phyloP scores from a whole-genome alignment of 2,113 vertebrate genomes.

The Verasper variegatus region DNA sequence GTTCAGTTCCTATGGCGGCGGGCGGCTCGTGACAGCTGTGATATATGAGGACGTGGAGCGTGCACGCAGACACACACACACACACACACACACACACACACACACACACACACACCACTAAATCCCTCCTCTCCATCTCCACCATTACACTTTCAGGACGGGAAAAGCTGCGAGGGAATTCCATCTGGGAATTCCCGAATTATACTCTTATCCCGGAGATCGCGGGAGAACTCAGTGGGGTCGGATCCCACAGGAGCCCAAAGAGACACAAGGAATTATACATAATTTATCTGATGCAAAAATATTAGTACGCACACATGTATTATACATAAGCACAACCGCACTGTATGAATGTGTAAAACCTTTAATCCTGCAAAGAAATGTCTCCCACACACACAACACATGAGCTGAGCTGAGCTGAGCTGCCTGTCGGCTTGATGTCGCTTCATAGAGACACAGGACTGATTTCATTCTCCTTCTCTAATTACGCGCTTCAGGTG shows the following conservation, averaged over 20 bases:
- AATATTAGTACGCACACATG: neutral
- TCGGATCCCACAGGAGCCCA: conserved; percentile 48
- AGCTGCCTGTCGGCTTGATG: too few species aligned
- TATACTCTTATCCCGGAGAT: conserved; percentile 48
- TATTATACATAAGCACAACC: too few species aligned
- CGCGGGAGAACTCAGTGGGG: conserved; percentile 54
- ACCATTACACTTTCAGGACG: conserved; percentile 28
- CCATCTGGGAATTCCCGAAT: conserved; percentile 56
- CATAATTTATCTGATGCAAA: conserved; percentile 32
- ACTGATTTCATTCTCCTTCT: too few species aligned
- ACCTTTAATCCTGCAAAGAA: too few species aligned
- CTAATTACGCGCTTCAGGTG: neutral
- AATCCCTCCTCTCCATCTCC: neutral
- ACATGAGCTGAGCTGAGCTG: too few species aligned
- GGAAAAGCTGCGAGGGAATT: conserved; percentile 45
- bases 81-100: too few species aligned
- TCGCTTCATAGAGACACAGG: too few species aligned
- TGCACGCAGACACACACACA: neutral
- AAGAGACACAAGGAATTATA: conserved; percentile 41
- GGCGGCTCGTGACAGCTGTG: conserved; percentile 20
- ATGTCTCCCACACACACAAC: too few species aligned
- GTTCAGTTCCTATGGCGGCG: conserved; percentile 3
- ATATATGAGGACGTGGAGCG: conserved; percentile 36
- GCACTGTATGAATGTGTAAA: too few species aligned
- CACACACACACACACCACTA: neutral